Percentiles rank a stretch among this genome's conserved stretches.
Conservation (phyloP, 2,888 invertebrate species). For the Trissoscelio sp. region DNA sequence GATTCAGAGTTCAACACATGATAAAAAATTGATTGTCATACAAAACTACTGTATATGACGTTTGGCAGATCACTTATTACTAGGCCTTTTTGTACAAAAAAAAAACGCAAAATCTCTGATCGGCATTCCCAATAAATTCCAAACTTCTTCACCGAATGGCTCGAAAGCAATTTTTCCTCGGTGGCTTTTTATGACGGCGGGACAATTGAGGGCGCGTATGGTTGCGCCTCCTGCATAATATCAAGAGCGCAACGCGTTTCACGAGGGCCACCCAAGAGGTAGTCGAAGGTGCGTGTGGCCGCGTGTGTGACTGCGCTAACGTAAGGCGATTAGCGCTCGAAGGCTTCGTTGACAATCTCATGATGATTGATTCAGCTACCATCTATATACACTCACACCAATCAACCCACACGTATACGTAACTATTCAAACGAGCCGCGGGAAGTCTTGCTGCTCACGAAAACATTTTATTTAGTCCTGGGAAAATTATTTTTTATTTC, state of each 20-base stretch:
- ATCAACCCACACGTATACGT: not conserved
- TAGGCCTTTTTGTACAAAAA: not conserved
- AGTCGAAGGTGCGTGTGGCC: constrained; percentile 70
- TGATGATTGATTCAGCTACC: constrained; percentile 71
- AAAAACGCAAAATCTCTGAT: constrained; percentile 67
- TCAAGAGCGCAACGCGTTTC: constrained; percentile 78
- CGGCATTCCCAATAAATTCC: constrained; percentile 67
- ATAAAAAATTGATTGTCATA: not conserved
- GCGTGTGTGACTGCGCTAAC: constrained; percentile 70
- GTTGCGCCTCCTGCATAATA: constrained; percentile 78
- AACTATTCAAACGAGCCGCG: constrained; percentile 65
- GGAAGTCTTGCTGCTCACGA: constrained; percentile 72
- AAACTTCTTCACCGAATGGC: constrained; percentile 44
- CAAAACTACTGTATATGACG: not conserved
- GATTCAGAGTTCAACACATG: not conserved
- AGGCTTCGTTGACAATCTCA: constrained; percentile 72
- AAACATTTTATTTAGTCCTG: constrained; percentile 68
- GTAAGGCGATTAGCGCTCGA: constrained; percentile 72
- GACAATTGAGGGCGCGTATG: constrained; percentile 76
- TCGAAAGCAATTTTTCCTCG: constrained; percentile 62
- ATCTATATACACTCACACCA: constrained; percentile 41
- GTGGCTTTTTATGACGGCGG: constrained; percentile 66
- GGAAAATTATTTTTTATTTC: constrained; percentile 70
- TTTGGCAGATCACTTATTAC: not conserved
- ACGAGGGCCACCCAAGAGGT: constrained; percentile 79